Evolutionary conservation across 2,888 invertebrate genomes (phyloP).

Genomic region (Coronaproctus castanopsis): DNA sequence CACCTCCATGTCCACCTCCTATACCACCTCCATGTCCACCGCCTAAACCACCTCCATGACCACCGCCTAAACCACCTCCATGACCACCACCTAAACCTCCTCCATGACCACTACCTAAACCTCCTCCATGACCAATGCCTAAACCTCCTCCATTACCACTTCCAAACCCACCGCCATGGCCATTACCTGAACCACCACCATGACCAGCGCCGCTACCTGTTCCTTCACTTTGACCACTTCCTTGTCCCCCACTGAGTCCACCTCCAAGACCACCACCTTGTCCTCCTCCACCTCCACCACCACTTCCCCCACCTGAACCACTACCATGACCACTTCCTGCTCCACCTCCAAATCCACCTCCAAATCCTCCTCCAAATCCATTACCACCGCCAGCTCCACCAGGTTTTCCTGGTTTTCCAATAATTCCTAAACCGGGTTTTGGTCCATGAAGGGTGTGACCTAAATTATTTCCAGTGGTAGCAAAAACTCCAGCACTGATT

Average conservation of each 20-base stretch:
- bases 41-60: too few species aligned
- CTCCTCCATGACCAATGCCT: conserved; percentile 3
- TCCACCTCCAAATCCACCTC: conserved; percentile 4
- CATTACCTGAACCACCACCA: conserved; percentile 7
- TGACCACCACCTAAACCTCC: conserved; percentile 8
- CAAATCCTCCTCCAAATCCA: conserved; percentile 2
- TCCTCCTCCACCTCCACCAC: conserved; percentile 5
- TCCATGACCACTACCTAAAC: conserved; percentile 1
- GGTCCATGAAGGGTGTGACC: conserved; percentile 11
- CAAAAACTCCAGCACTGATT: neutral
- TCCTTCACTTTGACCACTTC: conserved; percentile 5
- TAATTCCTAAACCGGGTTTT: conserved; percentile 9
- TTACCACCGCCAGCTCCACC: conserved; percentile 2
- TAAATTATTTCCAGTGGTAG: conserved; percentile 7
- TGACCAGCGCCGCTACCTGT: conserved; percentile 2
- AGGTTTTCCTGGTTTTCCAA: conserved; percentile 7
- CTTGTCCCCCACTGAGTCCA: conserved; percentile 10
- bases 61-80: conserved; percentile 8
- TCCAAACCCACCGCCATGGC: conserved; percentile 1
- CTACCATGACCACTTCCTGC: conserved; percentile 8
- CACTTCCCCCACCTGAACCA: conserved; percentile 4
- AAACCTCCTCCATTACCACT: neutral
- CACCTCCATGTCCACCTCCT: conserved; percentile 21
- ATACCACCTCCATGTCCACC: too few species aligned
- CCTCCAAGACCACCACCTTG: conserved; percentile 7